Evolutionary conservation across 2,113 vertebrate genomes (phyloP), one percentile per base, ranked within the genome.

Genomic region (Oxygymnocypris stewartii): DNA sequence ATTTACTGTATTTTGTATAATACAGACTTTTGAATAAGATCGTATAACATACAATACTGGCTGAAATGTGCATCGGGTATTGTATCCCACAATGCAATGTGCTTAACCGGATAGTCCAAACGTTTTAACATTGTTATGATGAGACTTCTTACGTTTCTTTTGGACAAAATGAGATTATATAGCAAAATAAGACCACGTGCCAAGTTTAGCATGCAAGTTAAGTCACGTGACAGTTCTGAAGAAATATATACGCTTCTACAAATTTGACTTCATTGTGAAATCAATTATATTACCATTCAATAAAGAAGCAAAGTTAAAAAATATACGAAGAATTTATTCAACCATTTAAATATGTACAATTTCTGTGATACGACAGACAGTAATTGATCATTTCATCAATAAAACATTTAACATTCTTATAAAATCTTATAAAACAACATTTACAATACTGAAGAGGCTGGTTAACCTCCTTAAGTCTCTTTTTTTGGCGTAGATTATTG

Each of bases 261-360:
- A 14, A n/a, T n/a, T 6, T 11, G 20, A 49, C 11, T 14, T 49
- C 13, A 49, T 49, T 4, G 13, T 12, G 4, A 31, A 13, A 25
- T 75, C 40, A n/a, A n/a, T 71, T 75, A 76, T 4, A 78, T 11
- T 10, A 0, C 3, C 23, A 71, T 14, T 44, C 47, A 82, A 63
- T 49, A 74, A 54, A 37, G 7, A 6, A 80, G 2, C 7, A 37
- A 2, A 11, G 28, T n/a, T 18, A 13, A 77, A 75, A 86, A 63
- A 85, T 16, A 85, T 86, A 82, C 25, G 79, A 51, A 44, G 85
- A 28, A 35, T 89, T 87, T 90, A 87, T 90, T 89, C 4, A 84
- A 78, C 63, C 88, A 90, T 65, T 37, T 88, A 87, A 85, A 85
- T 84, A 88, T 88, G 81, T 88, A 87, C 87, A 89, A 31, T 71